Evolutionary conservation across 2,113 vertebrate genomes (phyloP), one percentile per base, ranked within the genome.

Genomic region (Alectura lathami): DNA sequence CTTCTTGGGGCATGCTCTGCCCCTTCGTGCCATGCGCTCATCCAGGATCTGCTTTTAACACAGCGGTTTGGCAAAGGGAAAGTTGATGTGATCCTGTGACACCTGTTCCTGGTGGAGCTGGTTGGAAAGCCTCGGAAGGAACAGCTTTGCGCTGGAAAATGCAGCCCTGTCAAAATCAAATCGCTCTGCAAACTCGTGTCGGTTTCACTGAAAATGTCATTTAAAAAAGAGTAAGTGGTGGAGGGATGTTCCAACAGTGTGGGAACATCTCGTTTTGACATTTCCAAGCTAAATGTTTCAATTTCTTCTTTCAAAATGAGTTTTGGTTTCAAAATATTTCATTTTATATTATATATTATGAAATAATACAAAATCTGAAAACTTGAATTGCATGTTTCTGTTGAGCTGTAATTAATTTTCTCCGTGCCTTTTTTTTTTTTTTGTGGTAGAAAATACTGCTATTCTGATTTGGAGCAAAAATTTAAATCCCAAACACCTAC

Each of bases 301-400:
- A 36, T 84, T 95, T 94, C 48, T 94, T 87, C 45, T 45, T 76
- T 94, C 57, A 94, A 89, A 94, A 84, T 48, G 70, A 84, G 40
- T 69, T 93, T 86, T 68, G 21, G 66, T 94, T 95, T 82, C 36
- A 95, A 94, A 96, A 95, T 96, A 92, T 82, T 94, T 93, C 43
- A 24, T 91, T 94, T 84, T 74, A n/a, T 75, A n/a, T 84, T 93
- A 56, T 84, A 45, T 72, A 73, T 82, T 92, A 73, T 16, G 34
- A 95, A 94, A 72, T 88, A 95, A 78, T 78, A 51, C 18, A 68
- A 45, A 59, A 80, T 50, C 80, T 76, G 64, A 68, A 74, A 94
- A 75, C 17, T 43, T 63, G 43, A 78, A 54, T 64, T 26, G 26
- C 6, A 3, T 50, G 30, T 36, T 86, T 78, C 26, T 14, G 40